phyloP scores from a whole-genome alignment of 2,888 invertebrate species.

The Cremastinae sp. region DNA sequence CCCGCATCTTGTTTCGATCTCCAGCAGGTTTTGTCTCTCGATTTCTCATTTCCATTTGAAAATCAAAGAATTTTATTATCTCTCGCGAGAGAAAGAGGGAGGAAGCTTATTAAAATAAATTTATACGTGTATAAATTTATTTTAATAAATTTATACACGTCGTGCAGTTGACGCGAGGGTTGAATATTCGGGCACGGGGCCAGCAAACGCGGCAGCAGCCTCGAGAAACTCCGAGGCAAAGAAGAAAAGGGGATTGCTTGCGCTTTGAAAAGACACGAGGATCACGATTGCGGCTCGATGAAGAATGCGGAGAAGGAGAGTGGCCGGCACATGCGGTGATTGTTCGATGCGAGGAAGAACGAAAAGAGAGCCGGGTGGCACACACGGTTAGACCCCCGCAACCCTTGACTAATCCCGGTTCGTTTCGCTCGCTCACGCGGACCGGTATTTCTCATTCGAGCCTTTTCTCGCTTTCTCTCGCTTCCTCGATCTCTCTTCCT shows the following conservation, averaged over 20 bases:
- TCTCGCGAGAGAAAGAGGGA: constrained; percentile 29
- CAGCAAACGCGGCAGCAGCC: constrained; percentile 26
- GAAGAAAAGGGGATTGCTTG: constrained; percentile 27
- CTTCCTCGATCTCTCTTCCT: constrained; percentile 22
- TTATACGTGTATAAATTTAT: constrained; percentile 63
- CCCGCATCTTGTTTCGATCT: background rate
- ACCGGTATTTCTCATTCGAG: constrained; percentile 62
- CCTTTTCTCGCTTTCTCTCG: too few species aligned
- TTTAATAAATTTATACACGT: constrained; percentile 63
- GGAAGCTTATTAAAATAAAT: constrained; percentile 62
- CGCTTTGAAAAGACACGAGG: constrained; percentile 50
- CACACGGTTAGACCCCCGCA: constrained; percentile 67
- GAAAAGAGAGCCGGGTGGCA: constrained; percentile 72
- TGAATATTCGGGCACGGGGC: constrained; percentile 46
- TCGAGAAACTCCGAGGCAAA: constrained; percentile 5
- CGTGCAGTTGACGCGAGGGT: constrained; percentile 58
- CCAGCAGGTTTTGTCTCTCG: constrained; percentile 6
- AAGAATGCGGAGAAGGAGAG: background rate
- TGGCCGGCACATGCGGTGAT: constrained; percentile 34
- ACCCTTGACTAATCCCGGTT: constrained; percentile 78
- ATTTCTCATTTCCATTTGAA: constrained; percentile 21
- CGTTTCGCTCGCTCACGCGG: constrained; percentile 76
- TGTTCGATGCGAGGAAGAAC: constrained; percentile 33
- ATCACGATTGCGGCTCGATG: constrained; percentile 30
- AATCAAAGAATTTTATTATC: constrained; percentile 33